These are phyloP conservation scores for Ephestia elutella DNA, from an alignment of 1,140 invertebrate genomes.

Conservation along the genomic window DNA sequence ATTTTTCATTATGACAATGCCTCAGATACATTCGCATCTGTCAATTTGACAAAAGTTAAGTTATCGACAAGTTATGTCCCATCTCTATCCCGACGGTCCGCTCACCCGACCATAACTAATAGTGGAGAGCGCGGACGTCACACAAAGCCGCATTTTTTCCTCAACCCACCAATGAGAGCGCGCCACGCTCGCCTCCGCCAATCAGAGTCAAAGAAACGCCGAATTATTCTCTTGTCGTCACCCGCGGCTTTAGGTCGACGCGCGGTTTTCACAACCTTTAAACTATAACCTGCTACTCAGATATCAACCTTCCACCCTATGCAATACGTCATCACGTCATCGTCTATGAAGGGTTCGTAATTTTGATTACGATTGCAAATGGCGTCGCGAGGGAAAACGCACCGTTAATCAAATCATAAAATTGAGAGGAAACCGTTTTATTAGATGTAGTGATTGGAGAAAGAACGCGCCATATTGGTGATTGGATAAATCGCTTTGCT, in stretches of 20 bases:
- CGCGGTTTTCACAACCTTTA: constrained; percentile 15
- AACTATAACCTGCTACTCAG: constrained; percentile 3
- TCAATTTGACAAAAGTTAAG: not conserved
- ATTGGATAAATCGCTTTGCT: constrained; percentile 2
- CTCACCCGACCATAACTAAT: constrained; percentile 66
- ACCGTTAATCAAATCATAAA: constrained; percentile 49
- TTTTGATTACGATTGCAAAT: constrained; percentile 63
- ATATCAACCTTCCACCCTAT: not conserved
- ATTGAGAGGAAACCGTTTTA: constrained; percentile 29
- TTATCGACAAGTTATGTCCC: constrained; percentile 15
- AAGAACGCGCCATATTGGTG: not conserved
- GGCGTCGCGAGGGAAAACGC: constrained; percentile 44
- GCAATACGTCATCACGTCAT: not conserved
- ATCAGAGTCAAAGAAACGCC: constrained; percentile 54
- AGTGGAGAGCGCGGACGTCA: constrained; percentile 52
- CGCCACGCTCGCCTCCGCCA: constrained; percentile 31
- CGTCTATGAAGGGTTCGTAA: constrained; percentile 34
- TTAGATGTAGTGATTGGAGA: constrained; percentile 17
- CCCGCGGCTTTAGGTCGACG: constrained; percentile 40
- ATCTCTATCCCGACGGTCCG: constrained; percentile 34
- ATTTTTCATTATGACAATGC: no score
- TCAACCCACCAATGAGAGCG: constrained; percentile 43
- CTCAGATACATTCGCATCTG: no score
- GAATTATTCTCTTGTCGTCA: constrained; percentile 54
- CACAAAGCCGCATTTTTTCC: constrained; percentile 57